Conservation (phyloP, 2,113 vertebrate species). For the Pristiophorus japonicus region DNA sequence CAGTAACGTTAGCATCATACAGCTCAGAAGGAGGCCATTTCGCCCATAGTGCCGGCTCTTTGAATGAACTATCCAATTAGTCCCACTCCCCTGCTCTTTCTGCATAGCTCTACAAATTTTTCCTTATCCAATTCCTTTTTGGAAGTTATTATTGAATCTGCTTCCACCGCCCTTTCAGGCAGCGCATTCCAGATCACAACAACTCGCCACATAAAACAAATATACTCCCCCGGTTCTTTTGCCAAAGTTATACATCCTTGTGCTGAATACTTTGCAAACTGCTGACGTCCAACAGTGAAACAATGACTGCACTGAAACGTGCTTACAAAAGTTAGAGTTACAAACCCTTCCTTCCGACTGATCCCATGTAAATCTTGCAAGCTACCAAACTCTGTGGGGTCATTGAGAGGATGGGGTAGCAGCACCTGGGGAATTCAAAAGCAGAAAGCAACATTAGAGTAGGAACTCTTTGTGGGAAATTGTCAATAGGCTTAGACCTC, state of each 20-base stretch:
- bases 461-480: background rate
- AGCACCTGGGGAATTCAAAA: conserved; percentile 52
- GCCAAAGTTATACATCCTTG: background rate
- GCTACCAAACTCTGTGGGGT: conserved; percentile 72
- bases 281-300: background rate
- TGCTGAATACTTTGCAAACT: background rate
- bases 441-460: background rate
- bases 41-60: background rate
- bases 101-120: background rate
- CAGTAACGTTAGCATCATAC: background rate
- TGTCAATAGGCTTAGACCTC: background rate
- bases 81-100: background rate
- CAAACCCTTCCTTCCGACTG: conserved; percentile 69
- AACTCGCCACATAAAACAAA: background rate
- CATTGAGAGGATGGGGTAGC: conserved; percentile 68
- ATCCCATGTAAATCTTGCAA: conserved; percentile 71
- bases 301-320: background rate
- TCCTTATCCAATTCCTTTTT: background rate
- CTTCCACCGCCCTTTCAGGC: background rate
- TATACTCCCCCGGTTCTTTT: background rate
- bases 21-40: background rate
- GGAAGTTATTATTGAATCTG: background rate
- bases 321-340: background rate
- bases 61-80: background rate
- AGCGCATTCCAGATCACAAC: background rate